A percentile compares a stretch with the other conserved stretches of the same genome.
These are phyloP conservation scores for Apotomis turbidana DNA, from an alignment of 2,888 invertebrate genomes.

Conservation along the genomic window DNA sequence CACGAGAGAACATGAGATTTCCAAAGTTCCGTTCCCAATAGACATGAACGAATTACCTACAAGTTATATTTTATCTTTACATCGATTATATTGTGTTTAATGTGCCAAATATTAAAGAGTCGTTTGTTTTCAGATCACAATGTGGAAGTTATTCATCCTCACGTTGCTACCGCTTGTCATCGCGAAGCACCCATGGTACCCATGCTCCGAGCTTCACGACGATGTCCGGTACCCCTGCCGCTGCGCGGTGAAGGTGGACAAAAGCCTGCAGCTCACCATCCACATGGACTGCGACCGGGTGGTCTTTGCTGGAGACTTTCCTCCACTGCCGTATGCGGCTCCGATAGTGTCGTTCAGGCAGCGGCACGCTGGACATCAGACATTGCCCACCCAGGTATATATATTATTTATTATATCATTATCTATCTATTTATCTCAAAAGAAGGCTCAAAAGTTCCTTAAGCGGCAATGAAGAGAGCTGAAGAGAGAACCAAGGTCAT, in stretches of 20 bases:
- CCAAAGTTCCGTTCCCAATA: too few species aligned
- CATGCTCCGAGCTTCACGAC: constrained; percentile 90
- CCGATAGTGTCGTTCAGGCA: constrained; percentile 92
- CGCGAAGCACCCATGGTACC: constrained; percentile 84
- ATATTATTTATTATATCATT: too few species aligned
- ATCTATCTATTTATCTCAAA: too few species aligned
- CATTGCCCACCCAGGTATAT: constrained; percentile 89
- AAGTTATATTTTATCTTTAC: too few species aligned
- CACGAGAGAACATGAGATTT: too few species aligned
- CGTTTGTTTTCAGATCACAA: constrained; percentile 58
- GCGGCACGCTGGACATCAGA: constrained; percentile 91
- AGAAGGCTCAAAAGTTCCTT: too few species aligned
- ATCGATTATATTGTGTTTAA: background rate
- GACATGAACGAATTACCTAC: too few species aligned
- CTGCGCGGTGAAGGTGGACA: constrained; percentile 79
- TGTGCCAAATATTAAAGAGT: background rate
- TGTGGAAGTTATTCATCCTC: constrained; percentile 65
- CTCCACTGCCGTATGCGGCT: constrained; percentile 89
- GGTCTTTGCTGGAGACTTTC: constrained; percentile 91
- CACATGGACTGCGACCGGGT: constrained; percentile 92
- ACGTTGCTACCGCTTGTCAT: constrained; percentile 60
- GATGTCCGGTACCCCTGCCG: constrained; percentile 90
- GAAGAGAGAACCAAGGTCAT: too few species aligned
- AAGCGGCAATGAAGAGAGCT: too few species aligned
- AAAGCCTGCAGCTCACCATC: constrained; percentile 79